These are phyloP conservation scores for Cheumatopsyche charites DNA, from an alignment of 1,140 invertebrate species.

Conservation along the genomic window DNA sequence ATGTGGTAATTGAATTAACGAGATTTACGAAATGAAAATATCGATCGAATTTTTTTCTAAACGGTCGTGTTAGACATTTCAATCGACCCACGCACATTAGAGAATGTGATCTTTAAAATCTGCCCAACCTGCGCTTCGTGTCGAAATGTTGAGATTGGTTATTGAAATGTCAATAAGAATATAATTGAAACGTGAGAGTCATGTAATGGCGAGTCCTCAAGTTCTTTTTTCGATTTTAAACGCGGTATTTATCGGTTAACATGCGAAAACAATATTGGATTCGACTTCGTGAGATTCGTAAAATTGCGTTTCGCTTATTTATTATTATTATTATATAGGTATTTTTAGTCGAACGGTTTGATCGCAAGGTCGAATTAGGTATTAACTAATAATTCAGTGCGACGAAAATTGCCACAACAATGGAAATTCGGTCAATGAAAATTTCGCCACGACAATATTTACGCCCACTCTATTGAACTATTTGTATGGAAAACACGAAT, in stretches of 20 bases:
- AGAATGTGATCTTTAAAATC: slow-evolving; percentile 5
- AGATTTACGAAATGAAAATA: no score
- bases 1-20: no score
- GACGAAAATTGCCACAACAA: slow-evolving; percentile 21
- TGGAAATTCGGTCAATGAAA: slow-evolving; percentile 28
- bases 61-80: background rate
- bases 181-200: slow-evolving; percentile 2
- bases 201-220: background rate
- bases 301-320: no score
- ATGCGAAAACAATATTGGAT: no score
- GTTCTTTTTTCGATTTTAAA: no score
- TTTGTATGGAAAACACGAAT: no score
- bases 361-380: background rate
- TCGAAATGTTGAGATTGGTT: slow-evolving; percentile 15
- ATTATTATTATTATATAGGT: no score
- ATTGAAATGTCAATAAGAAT: slow-evolving; percentile 23
- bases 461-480: background rate
- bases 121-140: slow-evolving; percentile 8
- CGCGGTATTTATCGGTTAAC: no score
- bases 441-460: slow-evolving; percentile 15
- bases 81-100: background rate
- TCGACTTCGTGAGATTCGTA: no score
- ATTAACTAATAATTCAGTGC: slow-evolving; percentile 14
- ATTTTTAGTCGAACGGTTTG: no score
- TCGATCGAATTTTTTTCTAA: background rate